Percentiles rank a stretch among this genome's conserved stretches.
Conservation (phyloP, 2,797 vertebrate genomes). For the Anguilla pacifica region DNA sequence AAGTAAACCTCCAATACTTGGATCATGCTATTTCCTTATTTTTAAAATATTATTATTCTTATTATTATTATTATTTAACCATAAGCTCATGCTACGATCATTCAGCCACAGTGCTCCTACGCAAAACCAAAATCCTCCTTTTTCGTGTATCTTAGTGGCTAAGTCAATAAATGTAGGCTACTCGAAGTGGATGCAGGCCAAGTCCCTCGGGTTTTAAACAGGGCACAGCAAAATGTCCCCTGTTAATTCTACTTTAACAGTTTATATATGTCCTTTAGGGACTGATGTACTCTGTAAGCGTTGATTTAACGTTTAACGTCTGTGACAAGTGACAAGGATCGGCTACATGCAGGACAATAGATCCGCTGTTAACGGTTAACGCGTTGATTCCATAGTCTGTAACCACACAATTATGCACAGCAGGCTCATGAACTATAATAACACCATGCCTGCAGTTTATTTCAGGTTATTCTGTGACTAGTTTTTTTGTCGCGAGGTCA, state of each 20-base stretch:
- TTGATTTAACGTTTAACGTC: neutral
- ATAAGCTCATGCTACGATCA: neutral
- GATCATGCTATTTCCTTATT: constrained; percentile 17
- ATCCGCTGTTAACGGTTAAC: neutral
- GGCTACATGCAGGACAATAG: neutral
- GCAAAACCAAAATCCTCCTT: neutral
- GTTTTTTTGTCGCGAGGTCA: neutral
- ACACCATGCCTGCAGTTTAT: neutral
- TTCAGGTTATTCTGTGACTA: neutral
- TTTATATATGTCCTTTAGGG: neutral
- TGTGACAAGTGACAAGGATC: neutral
- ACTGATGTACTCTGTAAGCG: neutral
- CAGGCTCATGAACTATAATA: neutral
- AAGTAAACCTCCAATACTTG: constrained; percentile 2
- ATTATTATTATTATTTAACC: neutral
- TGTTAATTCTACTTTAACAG: too few species aligned
- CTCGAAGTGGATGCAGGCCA: neutral
- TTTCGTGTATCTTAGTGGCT: neutral
- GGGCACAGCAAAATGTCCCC: too few species aligned
- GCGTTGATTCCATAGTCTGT: neutral
- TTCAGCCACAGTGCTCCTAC: neutral
- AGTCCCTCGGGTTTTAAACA: neutral
- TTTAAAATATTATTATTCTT: constrained; percentile 1
- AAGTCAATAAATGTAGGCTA: neutral
- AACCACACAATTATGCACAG: neutral